Base-by-base conservation (phyloP, 2,113 vertebrate species). In the Nothobranchius kuhntae region DNA sequence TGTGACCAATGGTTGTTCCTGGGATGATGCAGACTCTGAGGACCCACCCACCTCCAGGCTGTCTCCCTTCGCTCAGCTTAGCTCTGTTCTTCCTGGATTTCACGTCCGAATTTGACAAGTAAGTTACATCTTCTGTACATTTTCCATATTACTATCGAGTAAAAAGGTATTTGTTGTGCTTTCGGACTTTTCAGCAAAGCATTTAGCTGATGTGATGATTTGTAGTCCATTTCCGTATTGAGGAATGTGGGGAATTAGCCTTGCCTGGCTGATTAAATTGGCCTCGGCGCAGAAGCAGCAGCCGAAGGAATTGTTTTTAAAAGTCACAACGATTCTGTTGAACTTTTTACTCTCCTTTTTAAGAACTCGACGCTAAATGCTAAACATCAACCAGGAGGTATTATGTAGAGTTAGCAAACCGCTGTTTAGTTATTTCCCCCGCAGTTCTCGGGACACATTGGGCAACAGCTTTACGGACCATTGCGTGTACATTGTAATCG, bases 1-100 rank as follows among this genome's bases (percentile, higher is more conserved):
- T 15, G 48, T 1, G 65, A 45, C 47, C 68, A 63, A 77, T 68
- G 81, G 67, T 82, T 68, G 3, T 42, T 50, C 15, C 15, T 4
- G 21, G 14, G 40, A 65, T 73, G 61, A 65, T 53, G 38, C 26
- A 2, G 53, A 65, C 21, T 21, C 21, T 1, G 38, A 40, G 56
- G 88, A 81, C 77, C 81, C 86, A 38, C 88, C 86, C 86, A 80
- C 59, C 40, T 62, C 30, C n/a, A 15, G 24, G 2, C 54, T 21
- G 0, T 7, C 38, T 40, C 38, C 7, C 1, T 40, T 2, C 38
- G 38, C 40, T 13, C 17, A 53, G 11, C 61, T 30, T 3, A 17
- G 40, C 24, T n/a, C 36, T 36, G 0, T 75, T 56, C 68, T 86
- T 86, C 81, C 83, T 83, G 65, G 36, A 63, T 61, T 45, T 9